These are phyloP conservation scores for Origma solitaria DNA, from an alignment of 2,113 vertebrate species.

Conservation along the genomic window DNA sequence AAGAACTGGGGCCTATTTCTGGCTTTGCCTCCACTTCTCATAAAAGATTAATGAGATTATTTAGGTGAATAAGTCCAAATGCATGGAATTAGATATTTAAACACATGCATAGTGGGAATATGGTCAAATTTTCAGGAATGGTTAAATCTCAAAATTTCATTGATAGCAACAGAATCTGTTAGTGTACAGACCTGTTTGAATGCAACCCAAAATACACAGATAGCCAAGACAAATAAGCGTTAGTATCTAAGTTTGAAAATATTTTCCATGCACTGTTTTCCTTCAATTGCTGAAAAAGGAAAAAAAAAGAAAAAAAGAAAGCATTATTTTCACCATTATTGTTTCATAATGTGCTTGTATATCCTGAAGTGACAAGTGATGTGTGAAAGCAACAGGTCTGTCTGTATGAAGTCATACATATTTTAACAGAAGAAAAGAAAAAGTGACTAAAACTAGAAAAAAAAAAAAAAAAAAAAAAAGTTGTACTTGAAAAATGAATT, in stretches of 20 bases:
- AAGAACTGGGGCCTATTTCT: not conserved
- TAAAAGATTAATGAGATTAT: not conserved
- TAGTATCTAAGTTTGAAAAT: not conserved
- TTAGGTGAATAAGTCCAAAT: not conserved
- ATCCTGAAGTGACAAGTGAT: not conserved
- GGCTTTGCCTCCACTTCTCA: not conserved
- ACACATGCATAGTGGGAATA: not conserved
- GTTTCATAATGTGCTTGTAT: not conserved
- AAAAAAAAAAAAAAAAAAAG: not conserved
- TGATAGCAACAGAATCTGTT: not conserved
- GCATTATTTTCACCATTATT: not conserved
- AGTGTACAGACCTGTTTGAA: not conserved
- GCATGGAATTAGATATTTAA: not conserved
- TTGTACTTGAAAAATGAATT: not conserved
- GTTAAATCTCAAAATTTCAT: not conserved
- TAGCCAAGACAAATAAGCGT: not conserved
- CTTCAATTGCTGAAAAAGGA: not conserved
- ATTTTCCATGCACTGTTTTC: not conserved
- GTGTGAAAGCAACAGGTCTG: not conserved
- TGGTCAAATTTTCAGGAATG: not conserved
- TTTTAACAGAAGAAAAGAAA: not conserved
- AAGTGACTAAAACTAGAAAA: not conserved
- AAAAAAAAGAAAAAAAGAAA: not conserved
- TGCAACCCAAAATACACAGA: not conserved
- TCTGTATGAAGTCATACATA: not conserved